Evolutionary conservation across 2,797 vertebrate species (phyloP).

Genomic region (Pseudocheirus occidentalis): DNA sequence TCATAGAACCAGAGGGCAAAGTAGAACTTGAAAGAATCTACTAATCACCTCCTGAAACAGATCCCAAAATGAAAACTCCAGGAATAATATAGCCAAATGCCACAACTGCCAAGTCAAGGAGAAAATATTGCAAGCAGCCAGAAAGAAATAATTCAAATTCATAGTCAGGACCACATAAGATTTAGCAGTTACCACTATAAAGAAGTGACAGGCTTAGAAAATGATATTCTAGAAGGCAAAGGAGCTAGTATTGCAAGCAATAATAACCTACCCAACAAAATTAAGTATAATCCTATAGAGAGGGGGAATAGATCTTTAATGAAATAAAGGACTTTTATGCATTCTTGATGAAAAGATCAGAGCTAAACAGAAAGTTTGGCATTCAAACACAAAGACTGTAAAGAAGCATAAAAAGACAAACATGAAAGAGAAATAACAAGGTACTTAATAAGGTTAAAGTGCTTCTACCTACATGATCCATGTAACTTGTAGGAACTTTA

Average conservation of each 20-base stretch:
- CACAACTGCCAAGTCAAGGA: no score
- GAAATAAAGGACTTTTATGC: background rate
- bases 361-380: background rate
- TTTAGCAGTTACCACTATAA: no score
- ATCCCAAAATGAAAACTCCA: background rate
- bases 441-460: background rate
- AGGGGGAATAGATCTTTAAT: background rate
- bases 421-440: background rate
- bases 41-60: background rate
- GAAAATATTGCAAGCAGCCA: no score
- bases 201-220: no score
- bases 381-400: background rate
- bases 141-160: no score
- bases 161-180: no score
- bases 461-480: background rate
- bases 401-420: background rate
- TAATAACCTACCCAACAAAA: background rate
- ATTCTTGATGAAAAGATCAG: background rate
- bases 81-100: background rate
- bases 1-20: background rate
- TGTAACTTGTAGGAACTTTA: background rate
- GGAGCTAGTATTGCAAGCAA: background rate
- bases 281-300: background rate
- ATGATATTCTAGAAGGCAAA: no score
- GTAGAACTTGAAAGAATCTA: background rate